Percentiles rank a stretch among this genome's conserved stretches.
Conservation (phyloP, 1,140 invertebrate genomes). For the Mercenaria mercenaria region DNA sequence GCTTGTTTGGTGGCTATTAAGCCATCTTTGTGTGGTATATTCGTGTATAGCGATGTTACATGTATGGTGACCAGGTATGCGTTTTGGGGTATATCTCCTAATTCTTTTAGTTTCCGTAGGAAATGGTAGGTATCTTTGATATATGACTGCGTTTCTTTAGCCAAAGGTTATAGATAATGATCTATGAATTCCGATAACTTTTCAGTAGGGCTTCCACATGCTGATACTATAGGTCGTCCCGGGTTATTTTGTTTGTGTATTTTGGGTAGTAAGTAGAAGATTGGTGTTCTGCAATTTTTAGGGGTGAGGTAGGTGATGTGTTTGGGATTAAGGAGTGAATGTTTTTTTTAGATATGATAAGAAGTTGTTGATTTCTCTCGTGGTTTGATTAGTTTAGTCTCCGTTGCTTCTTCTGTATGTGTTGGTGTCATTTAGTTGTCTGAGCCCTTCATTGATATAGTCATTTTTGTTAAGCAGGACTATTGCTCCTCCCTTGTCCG, state of each 20-base stretch:
- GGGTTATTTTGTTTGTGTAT: background rate
- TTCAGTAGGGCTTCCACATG: background rate
- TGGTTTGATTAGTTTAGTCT: background rate
- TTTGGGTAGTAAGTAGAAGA: background rate
- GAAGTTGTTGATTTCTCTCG: background rate
- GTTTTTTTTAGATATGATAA: background rate
- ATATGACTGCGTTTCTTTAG: background rate
- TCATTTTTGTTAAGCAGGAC: background rate
- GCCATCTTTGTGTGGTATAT: slow-evolving; percentile 6
- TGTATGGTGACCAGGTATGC: background rate
- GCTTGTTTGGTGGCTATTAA: background rate
- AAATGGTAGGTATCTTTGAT: background rate
- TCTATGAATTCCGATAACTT: background rate
- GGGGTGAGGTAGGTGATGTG: background rate
- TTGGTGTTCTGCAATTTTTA: background rate
- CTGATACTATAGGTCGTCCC: background rate
- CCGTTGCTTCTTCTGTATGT: background rate
- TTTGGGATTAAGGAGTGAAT: background rate
- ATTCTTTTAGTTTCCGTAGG: background rate
- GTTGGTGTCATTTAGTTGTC: background rate
- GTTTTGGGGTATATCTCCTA: background rate
- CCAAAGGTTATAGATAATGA: background rate
- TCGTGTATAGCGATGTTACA: background rate
- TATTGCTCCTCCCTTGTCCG: background rate
- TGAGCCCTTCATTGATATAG: background rate